Percentiles rank a stretch among this genome's conserved stretches.
Conservation (phyloP, 2,113 vertebrate species). For the Mobula birostris region DNA sequence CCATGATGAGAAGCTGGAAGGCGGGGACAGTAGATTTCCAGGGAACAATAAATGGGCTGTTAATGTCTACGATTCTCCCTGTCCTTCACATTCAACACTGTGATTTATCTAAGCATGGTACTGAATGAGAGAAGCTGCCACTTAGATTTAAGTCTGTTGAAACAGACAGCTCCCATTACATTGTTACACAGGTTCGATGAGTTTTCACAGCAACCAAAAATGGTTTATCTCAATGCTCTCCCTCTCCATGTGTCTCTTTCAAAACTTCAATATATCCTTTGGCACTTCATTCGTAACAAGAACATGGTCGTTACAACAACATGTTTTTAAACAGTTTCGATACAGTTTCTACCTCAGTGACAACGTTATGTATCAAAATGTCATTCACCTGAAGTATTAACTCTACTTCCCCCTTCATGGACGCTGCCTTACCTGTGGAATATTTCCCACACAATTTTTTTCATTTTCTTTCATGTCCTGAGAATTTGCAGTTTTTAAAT, state of each 20-base stretch:
- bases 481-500: no score
- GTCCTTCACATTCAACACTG: not conserved
- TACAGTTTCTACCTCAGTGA: not conserved
- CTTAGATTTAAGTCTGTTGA: not conserved
- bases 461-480: no score
- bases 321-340: not conserved
- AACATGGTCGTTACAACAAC: not conserved
- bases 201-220: not conserved
- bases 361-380: not conserved
- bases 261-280: not conserved
- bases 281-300: not conserved
- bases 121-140: not conserved
- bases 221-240: not conserved
- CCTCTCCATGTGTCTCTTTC: not conserved
- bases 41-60: no score
- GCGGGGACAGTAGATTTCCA: no score
- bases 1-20: no score
- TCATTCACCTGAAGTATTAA: no score
- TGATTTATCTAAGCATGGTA: not conserved
- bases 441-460: no score
- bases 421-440: no score
- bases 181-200: not conserved
- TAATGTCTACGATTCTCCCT: no score
- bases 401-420: no score
- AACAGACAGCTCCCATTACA: not conserved